Conservation (phyloP, 2,888 invertebrate genomes). For the Lamellibrachia columna region DNA sequence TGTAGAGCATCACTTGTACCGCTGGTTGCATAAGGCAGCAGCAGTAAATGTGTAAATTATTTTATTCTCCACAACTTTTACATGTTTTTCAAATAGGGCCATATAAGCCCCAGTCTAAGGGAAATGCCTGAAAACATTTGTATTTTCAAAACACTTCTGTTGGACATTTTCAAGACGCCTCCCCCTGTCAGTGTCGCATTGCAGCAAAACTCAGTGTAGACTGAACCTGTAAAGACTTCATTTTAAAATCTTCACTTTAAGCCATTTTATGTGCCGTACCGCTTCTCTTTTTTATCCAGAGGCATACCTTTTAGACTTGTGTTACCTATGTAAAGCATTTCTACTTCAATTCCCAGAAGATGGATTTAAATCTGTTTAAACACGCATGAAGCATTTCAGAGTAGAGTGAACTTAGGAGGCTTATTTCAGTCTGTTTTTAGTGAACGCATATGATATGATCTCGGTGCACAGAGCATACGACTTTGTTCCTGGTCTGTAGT, state of each 20-base stretch:
- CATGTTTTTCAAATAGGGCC: no score
- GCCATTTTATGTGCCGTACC: background rate
- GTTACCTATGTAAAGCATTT: background rate
- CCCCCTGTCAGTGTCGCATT: no score
- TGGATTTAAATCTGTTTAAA: background rate
- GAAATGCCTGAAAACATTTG: no score
- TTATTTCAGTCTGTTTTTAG: background rate
- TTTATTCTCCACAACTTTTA: no score
- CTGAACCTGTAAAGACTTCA: no score
- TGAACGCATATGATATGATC: background rate
- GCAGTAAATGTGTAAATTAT: no score
- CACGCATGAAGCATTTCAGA: background rate
- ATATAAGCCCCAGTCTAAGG: no score
- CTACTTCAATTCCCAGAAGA: background rate
- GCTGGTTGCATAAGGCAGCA: no score
- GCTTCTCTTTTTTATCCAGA: background rate
- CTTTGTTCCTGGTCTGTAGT: background rate
- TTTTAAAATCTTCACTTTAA: no score
- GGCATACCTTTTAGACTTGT: background rate
- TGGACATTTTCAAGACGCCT: background rate
- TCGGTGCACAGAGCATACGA: background rate
- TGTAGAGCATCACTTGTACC: no score
- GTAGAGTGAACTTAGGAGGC: background rate
- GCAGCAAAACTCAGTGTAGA: no score
- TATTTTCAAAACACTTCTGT: background rate